phyloP scores from a whole-genome alignment of 2,888 invertebrate genomes.

The Meloe dianella region DNA sequence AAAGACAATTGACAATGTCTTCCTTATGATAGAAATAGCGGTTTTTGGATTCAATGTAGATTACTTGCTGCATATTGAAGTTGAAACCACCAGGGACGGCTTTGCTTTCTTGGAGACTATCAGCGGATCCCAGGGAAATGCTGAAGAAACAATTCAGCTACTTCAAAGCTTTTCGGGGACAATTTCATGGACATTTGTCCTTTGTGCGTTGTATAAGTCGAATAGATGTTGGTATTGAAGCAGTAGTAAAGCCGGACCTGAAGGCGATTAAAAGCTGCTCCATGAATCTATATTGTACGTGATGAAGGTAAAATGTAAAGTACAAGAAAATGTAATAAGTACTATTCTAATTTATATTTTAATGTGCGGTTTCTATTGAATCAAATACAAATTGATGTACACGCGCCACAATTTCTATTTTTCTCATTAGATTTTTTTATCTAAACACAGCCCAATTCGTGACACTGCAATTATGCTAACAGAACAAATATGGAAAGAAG shows the following conservation, averaged over 20 bases:
- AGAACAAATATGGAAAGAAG: no score
- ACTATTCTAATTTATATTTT: neutral
- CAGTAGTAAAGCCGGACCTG: neutral
- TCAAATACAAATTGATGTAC: neutral
- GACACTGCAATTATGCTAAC: no score
- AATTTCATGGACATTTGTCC: no score
- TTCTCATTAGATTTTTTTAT: neutral
- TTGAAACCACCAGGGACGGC: neutral
- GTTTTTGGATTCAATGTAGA: conserved; percentile 9
- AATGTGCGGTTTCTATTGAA: neutral
- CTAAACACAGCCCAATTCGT: no score
- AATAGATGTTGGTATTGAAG: neutral
- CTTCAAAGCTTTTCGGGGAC: no score
- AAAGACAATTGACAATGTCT: conserved; percentile 14
- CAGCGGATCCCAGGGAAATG: no score
- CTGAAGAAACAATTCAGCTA: no score
- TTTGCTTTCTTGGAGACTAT: no score
- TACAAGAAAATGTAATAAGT: neutral
- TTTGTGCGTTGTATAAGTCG: no score
- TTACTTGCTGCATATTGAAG: neutral
- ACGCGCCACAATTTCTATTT: neutral
- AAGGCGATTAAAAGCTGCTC: neutral
- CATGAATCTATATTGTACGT: neutral
- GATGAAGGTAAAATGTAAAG: neutral
- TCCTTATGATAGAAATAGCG: conserved; percentile 20